Conservation (phyloP, 2,888 invertebrate species). For the Adelognathus sp. region DNA sequence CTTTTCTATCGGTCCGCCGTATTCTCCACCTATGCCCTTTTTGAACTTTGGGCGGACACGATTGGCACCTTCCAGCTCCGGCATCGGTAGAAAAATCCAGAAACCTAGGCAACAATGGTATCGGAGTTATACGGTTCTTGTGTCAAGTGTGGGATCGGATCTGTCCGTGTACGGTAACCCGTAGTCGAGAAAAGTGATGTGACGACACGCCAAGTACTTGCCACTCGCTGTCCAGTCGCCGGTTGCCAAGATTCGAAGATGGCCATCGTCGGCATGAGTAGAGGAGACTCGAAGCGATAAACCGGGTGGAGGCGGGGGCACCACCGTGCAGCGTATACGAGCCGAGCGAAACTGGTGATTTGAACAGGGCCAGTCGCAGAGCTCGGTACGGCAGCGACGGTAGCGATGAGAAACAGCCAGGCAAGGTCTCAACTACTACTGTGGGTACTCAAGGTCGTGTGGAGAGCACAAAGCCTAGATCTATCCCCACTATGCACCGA, state of each 20-base stretch:
- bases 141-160: neutral
- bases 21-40: too few species aligned
- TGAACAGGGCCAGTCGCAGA: neutral
- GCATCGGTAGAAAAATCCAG: too few species aligned
- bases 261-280: neutral
- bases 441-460: constrained; percentile 76
- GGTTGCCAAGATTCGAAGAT: neutral
- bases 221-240: neutral
- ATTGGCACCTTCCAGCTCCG: too few species aligned
- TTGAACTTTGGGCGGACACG: too few species aligned
- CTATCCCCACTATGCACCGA: constrained; percentile 66
- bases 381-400: constrained; percentile 5
- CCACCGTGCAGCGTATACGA: neutral
- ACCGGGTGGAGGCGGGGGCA: neutral
- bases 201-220: neutral
- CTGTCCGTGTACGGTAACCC: neutral
- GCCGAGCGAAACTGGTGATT: neutral
- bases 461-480: constrained; percentile 72
- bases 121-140: neutral
- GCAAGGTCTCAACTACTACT: constrained; percentile 78
- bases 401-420: constrained; percentile 36
- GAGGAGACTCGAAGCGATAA: neutral
- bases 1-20: too few species aligned
- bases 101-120: too few species aligned
- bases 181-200: too few species aligned